Base-by-base conservation (phyloP, 2,888 invertebrate species). In the Scaptomyza parva region DNA sequence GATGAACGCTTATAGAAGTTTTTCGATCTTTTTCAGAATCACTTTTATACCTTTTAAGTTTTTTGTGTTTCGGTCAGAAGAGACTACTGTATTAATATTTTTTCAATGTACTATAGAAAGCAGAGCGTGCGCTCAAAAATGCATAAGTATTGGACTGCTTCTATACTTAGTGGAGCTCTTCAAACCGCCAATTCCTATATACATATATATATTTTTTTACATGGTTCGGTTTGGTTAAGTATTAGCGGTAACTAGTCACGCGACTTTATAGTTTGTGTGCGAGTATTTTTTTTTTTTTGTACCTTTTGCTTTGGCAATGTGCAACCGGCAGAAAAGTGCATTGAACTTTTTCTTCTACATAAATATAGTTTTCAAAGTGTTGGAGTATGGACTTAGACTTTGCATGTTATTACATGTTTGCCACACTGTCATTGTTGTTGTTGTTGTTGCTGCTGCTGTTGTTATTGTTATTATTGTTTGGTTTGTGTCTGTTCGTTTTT, bases 281-380 rank as follows among this genome's bases (percentile, higher is more conserved):
- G 9, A 17, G 14, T 20, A 8, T 11, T 18, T 39, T 1, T 20
- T 28, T 45, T 28, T 47, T 30, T 7, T 20, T 18, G 8, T 48
- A 35, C 35, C 35, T 45, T 44, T 43, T 51, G 33, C 40, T 26
- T 39, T 26, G 43, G 9, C 50, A 51, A 58, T 71, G 61, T 67
- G 73, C 77, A 76, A 33, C 54, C 51, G 54, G 73, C 59, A 65
- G 71, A 61, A 76, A 70, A 75, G 76, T 76, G 76, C 76, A 76
- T 67, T 76, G 76, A 76, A 78, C 76, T 58, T 58, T 58, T 53
- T 17, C 37, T 24, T 39, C 30, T 35, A 61, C 39, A 59, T 51
- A 57, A 33, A 66, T 58, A 51, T 43, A 65, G 41, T 37, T 20
- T 30, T 18, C 37, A 51, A 44, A 54, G 39, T 62, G 43, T 48